Conservation (phyloP, 92 coral and sea anemone genomes). For the Epizoanthus fatuus region DNA sequence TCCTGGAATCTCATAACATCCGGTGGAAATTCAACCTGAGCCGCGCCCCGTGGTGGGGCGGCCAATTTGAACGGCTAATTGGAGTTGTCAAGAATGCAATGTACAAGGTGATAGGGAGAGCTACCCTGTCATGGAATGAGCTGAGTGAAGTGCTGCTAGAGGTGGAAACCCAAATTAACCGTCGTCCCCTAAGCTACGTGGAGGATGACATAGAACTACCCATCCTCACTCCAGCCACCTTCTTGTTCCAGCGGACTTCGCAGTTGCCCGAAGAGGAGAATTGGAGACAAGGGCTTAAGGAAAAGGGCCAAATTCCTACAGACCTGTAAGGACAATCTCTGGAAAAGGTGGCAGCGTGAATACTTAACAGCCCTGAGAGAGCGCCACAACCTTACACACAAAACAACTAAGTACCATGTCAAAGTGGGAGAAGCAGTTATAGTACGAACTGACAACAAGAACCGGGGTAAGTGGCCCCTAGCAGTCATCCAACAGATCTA, state of each 20-base stretch:
- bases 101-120: constrained; percentile 59
- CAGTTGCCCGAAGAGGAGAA: constrained; percentile 49
- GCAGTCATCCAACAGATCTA: constrained; percentile 32
- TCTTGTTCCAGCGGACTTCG: constrained; percentile 52
- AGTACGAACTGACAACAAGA: constrained; percentile 41
- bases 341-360: constrained; percentile 57
- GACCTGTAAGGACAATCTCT: constrained; percentile 60
- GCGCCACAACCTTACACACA: constrained; percentile 53
- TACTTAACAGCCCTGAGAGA: constrained; percentile 54
- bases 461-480: constrained; percentile 64
- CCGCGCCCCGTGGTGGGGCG: constrained; percentile 32
- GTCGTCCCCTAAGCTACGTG: constrained; percentile 60
- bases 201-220: constrained; percentile 68
- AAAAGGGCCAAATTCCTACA: constrained; percentile 49
- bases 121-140: constrained; percentile 56
- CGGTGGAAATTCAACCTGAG: constrained; percentile 62
- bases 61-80: constrained; percentile 65
- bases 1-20: constrained; percentile 65
- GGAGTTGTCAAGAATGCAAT: constrained; percentile 56
- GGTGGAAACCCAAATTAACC: constrained; percentile 61
- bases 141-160: constrained; percentile 62
- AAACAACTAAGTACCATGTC: constrained; percentile 33
- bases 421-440: constrained; percentile 56
- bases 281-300: constrained; percentile 34
- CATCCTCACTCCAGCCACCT: constrained; percentile 52